These are phyloP conservation scores for Tragopan temminckii DNA, from an alignment of 2,797 vertebrate genomes.

Conservation along the genomic window DNA sequence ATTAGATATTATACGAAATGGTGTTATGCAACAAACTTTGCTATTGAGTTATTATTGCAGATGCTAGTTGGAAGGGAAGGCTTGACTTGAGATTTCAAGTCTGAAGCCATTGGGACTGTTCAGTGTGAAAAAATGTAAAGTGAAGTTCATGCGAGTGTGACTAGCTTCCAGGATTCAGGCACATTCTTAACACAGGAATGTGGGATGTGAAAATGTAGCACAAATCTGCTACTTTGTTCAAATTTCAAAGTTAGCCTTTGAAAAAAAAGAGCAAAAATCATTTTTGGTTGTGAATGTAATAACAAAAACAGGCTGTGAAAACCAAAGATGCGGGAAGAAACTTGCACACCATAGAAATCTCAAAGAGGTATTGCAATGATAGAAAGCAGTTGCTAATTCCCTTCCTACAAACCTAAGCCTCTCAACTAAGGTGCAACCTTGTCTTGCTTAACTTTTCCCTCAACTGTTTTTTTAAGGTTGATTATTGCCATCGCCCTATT, in stretches of 20 bases:
- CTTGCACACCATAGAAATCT: not conserved
- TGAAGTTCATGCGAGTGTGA: not conserved
- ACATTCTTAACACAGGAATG: not conserved
- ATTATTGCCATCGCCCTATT: not conserved
- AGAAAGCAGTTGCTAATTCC: not conserved
- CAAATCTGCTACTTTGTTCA: not conserved
- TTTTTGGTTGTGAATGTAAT: not conserved
- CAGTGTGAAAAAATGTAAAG: not conserved
- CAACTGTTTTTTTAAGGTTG: not conserved
- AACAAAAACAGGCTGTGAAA: not conserved
- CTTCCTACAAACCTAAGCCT: not conserved
- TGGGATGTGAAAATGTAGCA: not conserved
- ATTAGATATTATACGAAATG: slow-evolving; percentile 54
- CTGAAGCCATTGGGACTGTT: slow-evolving; percentile 37
- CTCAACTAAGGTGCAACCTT: not conserved
- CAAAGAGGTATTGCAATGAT: not conserved
- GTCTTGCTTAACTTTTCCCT: not conserved
- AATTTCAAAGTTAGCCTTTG: not conserved
- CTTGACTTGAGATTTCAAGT: not conserved
- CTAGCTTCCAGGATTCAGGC: not conserved
- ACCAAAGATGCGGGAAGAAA: not conserved
- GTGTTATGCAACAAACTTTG: slow-evolving; percentile 15
- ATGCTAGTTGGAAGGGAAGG: not conserved
- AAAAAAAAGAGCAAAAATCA: not conserved
- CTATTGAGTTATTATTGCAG: slow-evolving; percentile 22